These are phyloP conservation scores for Dascillus cervinus DNA, from an alignment of 2,888 invertebrate genomes.

Conservation along the genomic window DNA sequence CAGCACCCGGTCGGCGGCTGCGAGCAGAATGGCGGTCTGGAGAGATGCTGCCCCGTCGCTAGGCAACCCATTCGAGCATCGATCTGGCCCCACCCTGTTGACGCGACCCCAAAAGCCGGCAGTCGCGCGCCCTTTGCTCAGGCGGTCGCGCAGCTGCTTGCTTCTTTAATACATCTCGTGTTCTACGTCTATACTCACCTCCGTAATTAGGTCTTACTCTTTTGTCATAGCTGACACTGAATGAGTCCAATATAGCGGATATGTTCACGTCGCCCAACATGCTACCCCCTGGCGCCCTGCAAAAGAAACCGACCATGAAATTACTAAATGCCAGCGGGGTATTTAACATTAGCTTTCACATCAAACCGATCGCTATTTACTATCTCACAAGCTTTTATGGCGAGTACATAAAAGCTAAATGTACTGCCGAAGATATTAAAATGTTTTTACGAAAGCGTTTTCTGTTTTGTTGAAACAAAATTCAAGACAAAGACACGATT, in stretches of 20 bases:
- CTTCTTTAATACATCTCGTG: slow-evolving; percentile 9
- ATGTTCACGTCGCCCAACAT: slow-evolving; percentile 91
- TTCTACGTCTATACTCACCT: slow-evolving; percentile 74
- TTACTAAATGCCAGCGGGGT: too few species aligned
- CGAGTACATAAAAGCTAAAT: too few species aligned
- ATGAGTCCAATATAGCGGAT: slow-evolving; percentile 90
- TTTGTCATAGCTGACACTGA: slow-evolving; percentile 97
- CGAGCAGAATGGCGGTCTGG: slow-evolving; percentile 40
- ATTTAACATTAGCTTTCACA: too few species aligned
- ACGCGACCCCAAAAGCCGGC: slow-evolving; percentile 30
- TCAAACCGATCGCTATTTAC: too few species aligned
- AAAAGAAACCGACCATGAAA: slow-evolving; percentile 16
- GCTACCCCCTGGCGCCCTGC: slow-evolving; percentile 67
- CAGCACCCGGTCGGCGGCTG: slow-evolving; percentile 37
- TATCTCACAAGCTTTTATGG: too few species aligned
- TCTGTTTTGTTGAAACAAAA: too few species aligned
- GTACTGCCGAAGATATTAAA: too few species aligned
- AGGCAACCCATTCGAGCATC: slow-evolving; percentile 40
- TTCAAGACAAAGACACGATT: too few species aligned
- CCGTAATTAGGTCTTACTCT: slow-evolving; percentile 99
- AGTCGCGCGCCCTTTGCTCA: slow-evolving; percentile 19
- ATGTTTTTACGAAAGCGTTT: too few species aligned
- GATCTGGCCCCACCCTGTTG: slow-evolving; percentile 41
- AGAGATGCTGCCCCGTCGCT: slow-evolving; percentile 35
- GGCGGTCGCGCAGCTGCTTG: slow-evolving; percentile 21